Evolutionary conservation across 1,140 invertebrate species (phyloP), one percentile per base, ranked within the genome.

Genomic region (Epicauta chinensis): DNA sequence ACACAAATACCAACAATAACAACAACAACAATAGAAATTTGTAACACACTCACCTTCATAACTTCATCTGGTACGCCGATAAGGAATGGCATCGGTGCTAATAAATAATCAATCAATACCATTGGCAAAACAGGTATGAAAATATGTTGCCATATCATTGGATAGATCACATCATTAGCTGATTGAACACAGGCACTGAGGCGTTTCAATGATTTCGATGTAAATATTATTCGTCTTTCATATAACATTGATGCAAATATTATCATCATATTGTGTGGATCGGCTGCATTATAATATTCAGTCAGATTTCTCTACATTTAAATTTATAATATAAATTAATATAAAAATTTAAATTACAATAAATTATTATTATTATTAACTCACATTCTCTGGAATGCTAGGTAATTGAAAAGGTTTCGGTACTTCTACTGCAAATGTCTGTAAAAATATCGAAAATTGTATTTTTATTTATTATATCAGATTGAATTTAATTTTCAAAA

Each of bases 91-190:
- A 96, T 96, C 0, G 92, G 93, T 6, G 93, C 92, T 57, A 86
- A 75, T 53, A 97, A 75, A 75, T 96, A 96, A 73, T 97, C 93
- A 50, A 90, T 83, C 31, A 97, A 78, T 60, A 85, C 81, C 61
- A 83, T 77, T 12, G 94, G 93, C 55, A 98, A 70, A 55, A 96
- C 86, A 17, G 95, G 93, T 70, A 98, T 97, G 67, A 91, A 97
- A 64, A 98, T 92, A 65, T 97, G 93, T 71, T 98, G 94, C 94
- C 95, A 98, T 58, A 87, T 86, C 92, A 98, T 96, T 3, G 95
- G 95, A 74, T 96, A 97, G 17, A 98, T 81, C 23, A 97, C 81
- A 50, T 89, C 82, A 68, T 94, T 94, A 5, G 91, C 89, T 3
- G 93, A 92, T 72, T 97, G 92, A 12, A 97, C 89, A 66, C 93